A percentile compares a stretch with the other conserved stretches of the same genome.
Conservation (phyloP, 2,113 vertebrate genomes). For the Irena cyanogastra region DNA sequence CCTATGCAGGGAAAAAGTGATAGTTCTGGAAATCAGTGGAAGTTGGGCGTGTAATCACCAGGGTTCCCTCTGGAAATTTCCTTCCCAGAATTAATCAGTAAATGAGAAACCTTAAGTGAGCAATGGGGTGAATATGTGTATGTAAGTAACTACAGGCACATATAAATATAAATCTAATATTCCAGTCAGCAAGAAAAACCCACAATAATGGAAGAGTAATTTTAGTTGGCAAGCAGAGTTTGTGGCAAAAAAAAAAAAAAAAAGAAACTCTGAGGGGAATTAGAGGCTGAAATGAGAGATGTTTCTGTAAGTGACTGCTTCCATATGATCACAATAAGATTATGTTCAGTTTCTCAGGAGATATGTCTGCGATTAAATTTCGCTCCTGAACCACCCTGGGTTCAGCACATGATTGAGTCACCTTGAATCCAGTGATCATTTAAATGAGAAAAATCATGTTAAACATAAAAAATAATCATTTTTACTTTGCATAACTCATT, state of each 20-base stretch:
- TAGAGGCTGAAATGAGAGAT: background rate
- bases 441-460: constrained; percentile 30
- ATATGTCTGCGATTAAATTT: constrained; percentile 11
- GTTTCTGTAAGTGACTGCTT: background rate
- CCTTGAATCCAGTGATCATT: background rate
- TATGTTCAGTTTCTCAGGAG: constrained; percentile 1
- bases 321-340: background rate
- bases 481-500: background rate
- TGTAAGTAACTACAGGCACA: background rate
- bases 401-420: background rate
- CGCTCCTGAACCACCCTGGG: background rate
- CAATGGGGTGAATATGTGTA: background rate
- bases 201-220: background rate
- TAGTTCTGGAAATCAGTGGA: background rate
- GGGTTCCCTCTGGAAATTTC: background rate
- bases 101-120: background rate
- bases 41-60: background rate
- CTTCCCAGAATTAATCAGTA: background rate
- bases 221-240: background rate
- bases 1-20: background rate
- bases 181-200: background rate
- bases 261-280: background rate
- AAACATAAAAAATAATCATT: background rate
- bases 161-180: background rate
- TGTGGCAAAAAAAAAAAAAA: background rate